Evolutionary conservation across 2,888 invertebrate genomes (phyloP).

Genomic region (Pseudococcus jackbeardsleyi): DNA sequence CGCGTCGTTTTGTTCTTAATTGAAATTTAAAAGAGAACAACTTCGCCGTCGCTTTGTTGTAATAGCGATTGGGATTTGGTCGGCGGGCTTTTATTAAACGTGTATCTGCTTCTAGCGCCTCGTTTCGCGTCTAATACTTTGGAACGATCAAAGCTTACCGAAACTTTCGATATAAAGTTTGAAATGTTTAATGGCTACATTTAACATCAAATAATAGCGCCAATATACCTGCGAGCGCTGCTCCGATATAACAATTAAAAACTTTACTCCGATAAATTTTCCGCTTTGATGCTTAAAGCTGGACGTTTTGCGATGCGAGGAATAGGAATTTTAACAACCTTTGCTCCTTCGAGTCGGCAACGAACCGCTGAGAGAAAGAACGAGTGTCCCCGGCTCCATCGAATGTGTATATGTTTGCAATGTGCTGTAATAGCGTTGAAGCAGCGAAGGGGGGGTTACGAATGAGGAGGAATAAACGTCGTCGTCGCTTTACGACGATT

Average conservation of each 20-base stretch:
- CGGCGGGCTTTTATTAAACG: conserved; percentile 27
- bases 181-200: conserved; percentile 49
- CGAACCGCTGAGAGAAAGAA: too few relatives aligned
- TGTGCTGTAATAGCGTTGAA: too few relatives aligned
- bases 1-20: conserved; percentile 39
- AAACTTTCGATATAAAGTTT: conserved; percentile 39
- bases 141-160: conserved; percentile 36
- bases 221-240: conserved; percentile 12
- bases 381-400: too few relatives aligned
- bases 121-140: conserved; percentile 15
- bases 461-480: too few relatives aligned
- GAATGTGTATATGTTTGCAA: too few relatives aligned
- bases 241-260: conserved; percentile 26
- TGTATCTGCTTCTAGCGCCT: conserved; percentile 18
- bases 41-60: conserved; percentile 26
- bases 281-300: conserved; percentile 12
- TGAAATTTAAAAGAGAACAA: conserved; percentile 45
- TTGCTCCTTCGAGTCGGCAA: too few relatives aligned
- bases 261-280: conserved; percentile 25
- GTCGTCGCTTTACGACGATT: not conserved
- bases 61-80: conserved; percentile 45
- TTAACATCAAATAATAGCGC: conserved; percentile 50
- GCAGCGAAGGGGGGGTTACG: too few relatives aligned
- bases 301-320: conserved; percentile 33
- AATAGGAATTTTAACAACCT: not conserved